phyloP scores from a whole-genome alignment of 2,888 invertebrate genomes.

The Drosophila falleni region DNA sequence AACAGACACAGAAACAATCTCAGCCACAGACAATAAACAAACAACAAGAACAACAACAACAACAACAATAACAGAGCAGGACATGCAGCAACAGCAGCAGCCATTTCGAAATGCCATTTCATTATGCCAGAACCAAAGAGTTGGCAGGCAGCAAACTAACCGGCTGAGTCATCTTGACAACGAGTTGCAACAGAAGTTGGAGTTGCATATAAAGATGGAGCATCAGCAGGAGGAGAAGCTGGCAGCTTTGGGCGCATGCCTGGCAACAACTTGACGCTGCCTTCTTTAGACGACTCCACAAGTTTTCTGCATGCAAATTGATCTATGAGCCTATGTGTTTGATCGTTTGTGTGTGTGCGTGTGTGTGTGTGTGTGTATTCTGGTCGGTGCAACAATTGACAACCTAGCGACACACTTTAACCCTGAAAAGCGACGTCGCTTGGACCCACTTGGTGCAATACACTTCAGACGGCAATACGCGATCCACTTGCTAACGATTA shows the following conservation, averaged over 20 bases:
- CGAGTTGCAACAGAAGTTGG: conserved; percentile 31
- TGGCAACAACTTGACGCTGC: conserved; percentile 69
- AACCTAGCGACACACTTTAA: conserved; percentile 48
- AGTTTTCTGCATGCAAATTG: conserved; percentile 64
- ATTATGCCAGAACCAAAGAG: conserved; percentile 61
- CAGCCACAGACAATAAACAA: conserved; percentile 66
- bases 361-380: conserved; percentile 10
- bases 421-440: conserved; percentile 6
- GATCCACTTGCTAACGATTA: neutral
- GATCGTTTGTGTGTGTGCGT: neutral
- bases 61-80: conserved; percentile 37
- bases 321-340: conserved; percentile 36
- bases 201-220: conserved; percentile 8
- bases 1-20: conserved; percentile 6
- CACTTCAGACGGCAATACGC: conserved; percentile 2
- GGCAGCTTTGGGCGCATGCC: conserved; percentile 35
- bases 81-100: conserved; percentile 55
- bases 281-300: conserved; percentile 21
- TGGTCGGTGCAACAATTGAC: conserved; percentile 23
- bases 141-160: conserved; percentile 31
- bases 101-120: conserved; percentile 80
- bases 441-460: conserved; percentile 23
- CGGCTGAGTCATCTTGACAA: conserved; percentile 67
- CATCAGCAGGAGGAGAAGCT: neutral
- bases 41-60: conserved; percentile 49